Base-by-base conservation (phyloP, 2,888 invertebrate genomes). In the Cephus nigrinus region DNA sequence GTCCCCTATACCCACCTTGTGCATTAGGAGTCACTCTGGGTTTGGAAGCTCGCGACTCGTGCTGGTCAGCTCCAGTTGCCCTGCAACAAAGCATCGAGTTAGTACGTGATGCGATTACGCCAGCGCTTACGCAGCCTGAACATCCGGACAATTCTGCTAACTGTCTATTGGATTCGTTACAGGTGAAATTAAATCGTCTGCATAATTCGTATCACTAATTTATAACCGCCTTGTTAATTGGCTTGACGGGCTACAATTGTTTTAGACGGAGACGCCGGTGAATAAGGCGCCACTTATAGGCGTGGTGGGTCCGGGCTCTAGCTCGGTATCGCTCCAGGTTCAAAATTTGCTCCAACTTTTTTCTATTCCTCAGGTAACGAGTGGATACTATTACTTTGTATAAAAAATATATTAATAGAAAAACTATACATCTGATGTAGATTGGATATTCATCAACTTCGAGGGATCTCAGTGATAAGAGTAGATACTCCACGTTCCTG, bases 1-100 rank as follows among this genome's bases (percentile, higher is more conserved):
- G 5, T 55, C 9, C 23, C 0, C 55, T 55, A 2, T 55, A 55
- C 55, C 55, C 55, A 55, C 9, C 23, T 55, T 23, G 55, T 55
- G 23, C 55, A 23, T 34, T 68, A 89, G 88, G 88, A 81, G 92
- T 94, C 75, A 93, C 91, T 2, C 90, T 95, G 23, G 96, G 96
- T 35, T 93, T 95, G 77, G 96, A 96, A 90, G 95, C 96, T 80
- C 92, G 96, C 4, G 96, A 97, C 92, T 95, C 96, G 34, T 97
- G 96, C 91, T 96, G 96, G 96, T 96, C 96, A 86, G 95, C 96
- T 4, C 95, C 96, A 30, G 95, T 96, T 5, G 96, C 96, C 40
- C 92, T 97, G 81, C 96, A 96, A 86, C 96, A 96, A 91, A 95
- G 95, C 88, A 95, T 96, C 81, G 95, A 96, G 91, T 94, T 96